Evolutionary conservation across 2,888 invertebrate genomes (phyloP).

Genomic region (Chalcosyrphus nemorum): DNA sequence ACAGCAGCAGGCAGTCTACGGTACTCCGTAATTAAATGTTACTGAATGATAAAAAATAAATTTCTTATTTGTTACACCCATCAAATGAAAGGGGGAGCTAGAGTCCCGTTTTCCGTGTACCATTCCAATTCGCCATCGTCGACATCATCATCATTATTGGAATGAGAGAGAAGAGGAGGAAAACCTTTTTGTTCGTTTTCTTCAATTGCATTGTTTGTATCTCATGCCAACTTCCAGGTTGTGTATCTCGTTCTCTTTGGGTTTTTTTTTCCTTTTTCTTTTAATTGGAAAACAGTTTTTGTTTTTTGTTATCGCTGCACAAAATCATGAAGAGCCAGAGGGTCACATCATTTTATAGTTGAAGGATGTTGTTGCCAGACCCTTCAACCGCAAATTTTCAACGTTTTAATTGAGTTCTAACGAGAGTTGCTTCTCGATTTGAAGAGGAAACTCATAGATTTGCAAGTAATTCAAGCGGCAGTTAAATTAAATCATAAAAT

Average conservation of each 20-base stretch:
- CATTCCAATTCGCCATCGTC: background rate
- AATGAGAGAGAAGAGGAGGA: background rate
- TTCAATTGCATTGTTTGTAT: constrained; percentile 50
- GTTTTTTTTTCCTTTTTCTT: constrained; percentile 13
- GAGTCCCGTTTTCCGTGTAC: background rate
- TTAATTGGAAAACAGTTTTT: constrained; percentile 61
- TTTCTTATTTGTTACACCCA: constrained; percentile 45
- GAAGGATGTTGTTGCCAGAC: too few relatives aligned
- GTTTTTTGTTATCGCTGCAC: constrained; percentile 4
- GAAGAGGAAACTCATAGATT: too few relatives aligned
- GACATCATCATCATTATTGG: constrained; percentile 19
- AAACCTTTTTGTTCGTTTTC: constrained; percentile 24
- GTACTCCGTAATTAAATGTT: constrained; percentile 11
- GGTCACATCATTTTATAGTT: constrained; percentile 3
- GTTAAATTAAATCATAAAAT: constrained; percentile 33
- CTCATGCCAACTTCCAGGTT: constrained; percentile 46
- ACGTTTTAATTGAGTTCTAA: constrained; percentile 13
- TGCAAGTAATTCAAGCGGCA: constrained; percentile 30
- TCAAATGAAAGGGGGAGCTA: background rate
- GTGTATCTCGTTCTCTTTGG: constrained; percentile 27
- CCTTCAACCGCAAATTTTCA: background rate
- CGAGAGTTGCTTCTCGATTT: background rate
- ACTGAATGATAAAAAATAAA: constrained; percentile 56
- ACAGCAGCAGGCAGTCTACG: background rate
- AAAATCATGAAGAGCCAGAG: background rate